phyloP scores from a whole-genome alignment of 2,888 invertebrate genomes.

The Bruchidius siliquastri region DNA sequence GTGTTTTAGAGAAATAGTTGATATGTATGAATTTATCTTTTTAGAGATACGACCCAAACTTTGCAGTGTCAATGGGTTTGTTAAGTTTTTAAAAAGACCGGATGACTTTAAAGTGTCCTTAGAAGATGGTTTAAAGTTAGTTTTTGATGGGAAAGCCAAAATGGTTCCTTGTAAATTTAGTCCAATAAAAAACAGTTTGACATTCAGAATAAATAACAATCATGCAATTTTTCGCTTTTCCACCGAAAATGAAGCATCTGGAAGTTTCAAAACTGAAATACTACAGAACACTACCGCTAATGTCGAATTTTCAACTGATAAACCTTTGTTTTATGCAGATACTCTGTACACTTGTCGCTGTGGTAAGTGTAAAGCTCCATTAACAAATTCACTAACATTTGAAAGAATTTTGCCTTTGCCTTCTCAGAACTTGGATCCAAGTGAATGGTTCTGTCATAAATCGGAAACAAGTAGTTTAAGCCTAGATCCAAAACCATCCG shows the following conservation, averaged over 20 bases:
- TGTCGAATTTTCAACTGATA: constrained; percentile 18
- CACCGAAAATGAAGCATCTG: constrained; percentile 30
- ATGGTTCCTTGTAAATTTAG: constrained; percentile 26
- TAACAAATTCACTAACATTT: constrained; percentile 45
- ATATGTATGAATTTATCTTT: constrained; percentile 48
- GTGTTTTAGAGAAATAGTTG: constrained; percentile 45
- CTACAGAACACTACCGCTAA: constrained; percentile 21
- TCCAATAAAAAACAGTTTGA: constrained; percentile 36
- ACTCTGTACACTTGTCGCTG: constrained; percentile 51
- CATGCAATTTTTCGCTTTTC: constrained; percentile 41
- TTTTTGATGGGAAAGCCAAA: constrained; percentile 16
- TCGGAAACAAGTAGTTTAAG: constrained; percentile 31
- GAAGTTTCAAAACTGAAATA: constrained; percentile 39
- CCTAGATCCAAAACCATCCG: constrained; percentile 50
- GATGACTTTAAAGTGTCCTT: constrained; percentile 21
- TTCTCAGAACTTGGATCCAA: constrained; percentile 55
- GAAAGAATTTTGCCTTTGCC: constrained; percentile 59
- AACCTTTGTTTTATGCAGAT: constrained; percentile 47
- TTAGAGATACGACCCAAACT: constrained; percentile 58
- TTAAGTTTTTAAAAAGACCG: constrained; percentile 27
- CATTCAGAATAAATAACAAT: constrained; percentile 31
- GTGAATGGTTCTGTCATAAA: constrained; percentile 65
- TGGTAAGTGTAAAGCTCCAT: constrained; percentile 37
- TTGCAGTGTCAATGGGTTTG: constrained; percentile 58
- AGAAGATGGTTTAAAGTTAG: constrained; percentile 26